Evolutionary conservation across 2,113 vertebrate species (phyloP).

Genomic region (Lutjanus erythropterus): DNA sequence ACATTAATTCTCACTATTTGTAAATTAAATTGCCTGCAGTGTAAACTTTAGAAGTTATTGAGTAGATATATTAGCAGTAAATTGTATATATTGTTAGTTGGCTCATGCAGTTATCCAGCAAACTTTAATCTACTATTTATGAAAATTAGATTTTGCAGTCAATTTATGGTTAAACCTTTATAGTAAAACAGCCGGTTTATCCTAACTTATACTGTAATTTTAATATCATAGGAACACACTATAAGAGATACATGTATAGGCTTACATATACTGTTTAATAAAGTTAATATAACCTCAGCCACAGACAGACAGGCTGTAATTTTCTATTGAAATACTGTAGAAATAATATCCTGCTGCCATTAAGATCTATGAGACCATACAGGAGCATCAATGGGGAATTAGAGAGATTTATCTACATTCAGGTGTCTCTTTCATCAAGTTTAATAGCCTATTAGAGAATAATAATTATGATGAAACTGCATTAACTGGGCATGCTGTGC

Average conservation of each 20-base stretch:
- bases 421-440: background rate
- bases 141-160: background rate
- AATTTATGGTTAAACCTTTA: background rate
- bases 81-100: background rate
- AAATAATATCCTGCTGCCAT: background rate
- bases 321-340: background rate
- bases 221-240: too few species aligned
- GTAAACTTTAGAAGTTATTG: background rate
- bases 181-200: background rate
- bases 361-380: background rate
- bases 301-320: background rate
- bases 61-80: background rate
- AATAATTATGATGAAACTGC: constrained; percentile 10
- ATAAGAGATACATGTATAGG: background rate
- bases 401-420: background rate
- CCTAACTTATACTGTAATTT: too few species aligned
- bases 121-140: background rate
- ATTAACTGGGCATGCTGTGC: constrained; percentile 31
- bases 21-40: background rate
- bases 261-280: background rate
- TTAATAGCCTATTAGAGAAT: background rate
- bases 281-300: background rate
- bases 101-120: background rate
- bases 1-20: background rate
- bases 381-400: background rate